Conservation (phyloP, 92 coral and sea anemone species). For the Isaurus tuberculatus region DNA sequence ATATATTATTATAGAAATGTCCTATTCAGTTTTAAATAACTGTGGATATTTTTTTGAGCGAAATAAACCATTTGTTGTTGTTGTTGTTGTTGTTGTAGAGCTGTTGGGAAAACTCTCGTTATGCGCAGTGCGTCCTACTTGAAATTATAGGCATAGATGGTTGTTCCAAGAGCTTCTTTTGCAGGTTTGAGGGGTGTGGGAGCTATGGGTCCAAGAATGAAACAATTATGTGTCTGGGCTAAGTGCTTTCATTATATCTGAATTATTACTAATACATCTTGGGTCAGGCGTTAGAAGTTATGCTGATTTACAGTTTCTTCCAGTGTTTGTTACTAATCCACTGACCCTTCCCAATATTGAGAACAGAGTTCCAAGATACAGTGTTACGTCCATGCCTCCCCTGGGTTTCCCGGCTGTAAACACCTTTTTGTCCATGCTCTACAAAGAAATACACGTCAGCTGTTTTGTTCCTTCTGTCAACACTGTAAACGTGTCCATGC, state of each 20-base stretch:
- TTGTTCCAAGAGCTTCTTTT: too few relatives aligned
- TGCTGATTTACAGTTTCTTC: neutral
- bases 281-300: too few relatives aligned
- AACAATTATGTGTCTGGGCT: too few relatives aligned
- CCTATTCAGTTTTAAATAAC: too few relatives aligned
- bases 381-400: conserved; percentile 67
- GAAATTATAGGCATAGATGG: neutral
- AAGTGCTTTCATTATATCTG: too few relatives aligned
- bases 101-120: neutral
- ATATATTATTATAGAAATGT: too few relatives aligned
- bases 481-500: conserved; percentile 56
- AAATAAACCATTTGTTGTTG: too few relatives aligned
- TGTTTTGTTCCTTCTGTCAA: conserved; percentile 26
- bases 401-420: conserved; percentile 53
- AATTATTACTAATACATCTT: neutral
- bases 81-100: too few relatives aligned
- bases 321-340: conserved; percentile 53
- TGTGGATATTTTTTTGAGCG: too few relatives aligned
- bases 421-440: conserved; percentile 32
- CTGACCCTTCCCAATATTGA: conserved; percentile 60
- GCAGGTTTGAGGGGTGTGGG: too few relatives aligned
- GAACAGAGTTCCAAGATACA: conserved; percentile 51
- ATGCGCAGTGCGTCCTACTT: neutral
- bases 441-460: conserved; percentile 68
- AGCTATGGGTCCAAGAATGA: too few relatives aligned